These are phyloP conservation scores for Tachyglossus aculeatus DNA, from an alignment of 2,797 vertebrate species.

Conservation along the genomic window DNA sequence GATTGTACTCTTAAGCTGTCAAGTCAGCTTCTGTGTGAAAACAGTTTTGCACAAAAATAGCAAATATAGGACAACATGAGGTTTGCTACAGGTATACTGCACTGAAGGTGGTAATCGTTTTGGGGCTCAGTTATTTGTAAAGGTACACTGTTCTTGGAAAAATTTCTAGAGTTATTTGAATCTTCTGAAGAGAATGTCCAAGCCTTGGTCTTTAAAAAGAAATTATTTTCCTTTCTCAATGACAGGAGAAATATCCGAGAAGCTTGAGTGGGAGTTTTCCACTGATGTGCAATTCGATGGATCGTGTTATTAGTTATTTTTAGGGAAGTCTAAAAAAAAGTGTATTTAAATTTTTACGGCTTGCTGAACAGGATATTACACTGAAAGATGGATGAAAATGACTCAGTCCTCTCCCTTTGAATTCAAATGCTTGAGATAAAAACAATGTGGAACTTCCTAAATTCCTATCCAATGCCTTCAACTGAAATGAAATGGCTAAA, in stretches of 20 bases:
- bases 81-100: too few relatives aligned
- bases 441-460: slow-evolving; percentile 6
- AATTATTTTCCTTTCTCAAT: slow-evolving; percentile 7
- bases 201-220: slow-evolving; percentile 12
- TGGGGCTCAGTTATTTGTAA: not conserved
- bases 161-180: not conserved
- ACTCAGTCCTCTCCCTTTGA: slow-evolving; percentile 17
- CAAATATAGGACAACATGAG: too few relatives aligned
- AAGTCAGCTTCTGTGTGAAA: too few relatives aligned
- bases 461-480: slow-evolving; percentile 18
- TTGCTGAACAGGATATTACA: slow-evolving; percentile 9
- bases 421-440: slow-evolving; percentile 33
- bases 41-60: too few relatives aligned
- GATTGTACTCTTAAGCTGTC: too few relatives aligned
- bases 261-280: slow-evolving; percentile 31
- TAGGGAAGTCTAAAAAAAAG: slow-evolving; percentile 61
- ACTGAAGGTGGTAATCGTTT: too few relatives aligned
- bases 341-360: slow-evolving; percentile 63
- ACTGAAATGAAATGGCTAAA: slow-evolving; percentile 14
- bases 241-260: slow-evolving; percentile 32
- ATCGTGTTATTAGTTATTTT: slow-evolving; percentile 61
- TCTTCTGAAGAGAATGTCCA: not conserved
- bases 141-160: not conserved
- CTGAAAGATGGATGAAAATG: slow-evolving; percentile 50
- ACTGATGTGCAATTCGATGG: slow-evolving; percentile 31